Percentiles rank a stretch among this genome's conserved stretches.
Evolutionary conservation across 2,888 invertebrate species (phyloP).

Genomic region (Nemotelus nigrinus): DNA sequence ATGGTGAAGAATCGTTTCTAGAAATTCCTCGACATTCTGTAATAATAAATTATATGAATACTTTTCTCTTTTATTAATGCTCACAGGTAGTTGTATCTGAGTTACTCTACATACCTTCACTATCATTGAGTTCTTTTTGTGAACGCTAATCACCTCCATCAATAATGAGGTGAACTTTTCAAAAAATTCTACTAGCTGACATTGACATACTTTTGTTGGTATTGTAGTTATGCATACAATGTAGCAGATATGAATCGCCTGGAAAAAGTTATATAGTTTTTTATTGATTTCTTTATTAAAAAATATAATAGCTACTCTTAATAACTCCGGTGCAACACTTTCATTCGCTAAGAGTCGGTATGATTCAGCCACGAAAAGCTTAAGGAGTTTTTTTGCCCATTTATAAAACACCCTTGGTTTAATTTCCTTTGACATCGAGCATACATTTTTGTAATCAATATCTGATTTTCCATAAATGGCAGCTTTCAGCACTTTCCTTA

Average conservation of each 20-base stretch:
- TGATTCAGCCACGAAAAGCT: slow-evolving; percentile 59
- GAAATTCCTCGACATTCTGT: slow-evolving; percentile 21
- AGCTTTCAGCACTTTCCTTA: slow-evolving; percentile 52
- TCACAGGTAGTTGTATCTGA: not conserved
- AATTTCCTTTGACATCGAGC: not conserved
- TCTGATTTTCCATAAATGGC: slow-evolving; percentile 51
- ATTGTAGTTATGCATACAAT: slow-evolving; percentile 58
- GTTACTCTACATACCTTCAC: not conserved
- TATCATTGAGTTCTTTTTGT: not conserved
- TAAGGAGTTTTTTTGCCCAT: slow-evolving; percentile 60
- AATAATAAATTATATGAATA: slow-evolving; percentile 10
- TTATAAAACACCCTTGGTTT: slow-evolving; percentile 55
- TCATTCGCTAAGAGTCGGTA: slow-evolving; percentile 56
- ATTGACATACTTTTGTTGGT: slow-evolving; percentile 55
- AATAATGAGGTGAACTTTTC: slow-evolving; percentile 58
- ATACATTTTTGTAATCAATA: slow-evolving; percentile 39
- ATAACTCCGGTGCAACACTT: slow-evolving; percentile 45
- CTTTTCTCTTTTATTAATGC: not conserved
- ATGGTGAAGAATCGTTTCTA: slow-evolving; percentile 21
- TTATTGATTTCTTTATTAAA: not conserved
- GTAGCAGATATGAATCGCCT: slow-evolving; percentile 58
- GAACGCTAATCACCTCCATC: slow-evolving; percentile 53
- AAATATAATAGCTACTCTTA: slow-evolving; percentile 13
- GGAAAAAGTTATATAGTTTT: not conserved
- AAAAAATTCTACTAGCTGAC: slow-evolving; percentile 57